These are phyloP conservation scores for Scelioninae gen. 2 DNA, from an alignment of 2,888 invertebrate species.

Conservation along the genomic window DNA sequence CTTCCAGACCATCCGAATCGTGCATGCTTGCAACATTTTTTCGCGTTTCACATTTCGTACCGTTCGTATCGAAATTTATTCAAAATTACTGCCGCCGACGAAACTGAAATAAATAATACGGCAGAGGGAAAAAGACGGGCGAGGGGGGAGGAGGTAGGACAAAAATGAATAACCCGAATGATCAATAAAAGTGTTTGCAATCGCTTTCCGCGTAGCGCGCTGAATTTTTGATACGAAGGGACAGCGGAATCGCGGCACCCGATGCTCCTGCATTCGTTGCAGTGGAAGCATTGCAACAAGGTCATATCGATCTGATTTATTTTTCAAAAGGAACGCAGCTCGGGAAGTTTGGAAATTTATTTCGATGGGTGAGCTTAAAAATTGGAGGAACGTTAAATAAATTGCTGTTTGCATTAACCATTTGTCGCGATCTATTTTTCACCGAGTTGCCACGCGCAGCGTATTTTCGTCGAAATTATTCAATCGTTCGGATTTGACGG, in stretches of 20 bases:
- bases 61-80: too few relatives aligned
- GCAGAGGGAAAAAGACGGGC: too few relatives aligned
- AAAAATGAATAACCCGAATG: background rate
- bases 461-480: slow-evolving; percentile 12
- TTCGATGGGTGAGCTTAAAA: slow-evolving; percentile 7
- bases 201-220: slow-evolving; percentile 39
- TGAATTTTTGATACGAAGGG: slow-evolving; percentile 42
- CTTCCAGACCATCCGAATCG: too few relatives aligned
- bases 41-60: too few relatives aligned
- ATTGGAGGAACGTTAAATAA: slow-evolving; percentile 8
- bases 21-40: too few relatives aligned
- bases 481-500: slow-evolving; percentile 12
- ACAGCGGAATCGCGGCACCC: background rate
- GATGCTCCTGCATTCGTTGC: slow-evolving; percentile 1
- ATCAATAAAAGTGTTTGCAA: slow-evolving; percentile 21
- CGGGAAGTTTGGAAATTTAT: slow-evolving; percentile 13
- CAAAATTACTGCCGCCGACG: background rate
- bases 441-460: slow-evolving; percentile 20
- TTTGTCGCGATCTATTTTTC: slow-evolving; percentile 30
- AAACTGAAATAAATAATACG: background rate
- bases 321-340: slow-evolving; percentile 21
- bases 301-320: slow-evolving; percentile 28
- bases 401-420: slow-evolving; percentile 10
- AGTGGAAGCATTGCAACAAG: slow-evolving; percentile 23
- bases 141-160: background rate